phyloP scores from a whole-genome alignment of 1,140 invertebrate species.

The Drosophila grimshawi region DNA sequence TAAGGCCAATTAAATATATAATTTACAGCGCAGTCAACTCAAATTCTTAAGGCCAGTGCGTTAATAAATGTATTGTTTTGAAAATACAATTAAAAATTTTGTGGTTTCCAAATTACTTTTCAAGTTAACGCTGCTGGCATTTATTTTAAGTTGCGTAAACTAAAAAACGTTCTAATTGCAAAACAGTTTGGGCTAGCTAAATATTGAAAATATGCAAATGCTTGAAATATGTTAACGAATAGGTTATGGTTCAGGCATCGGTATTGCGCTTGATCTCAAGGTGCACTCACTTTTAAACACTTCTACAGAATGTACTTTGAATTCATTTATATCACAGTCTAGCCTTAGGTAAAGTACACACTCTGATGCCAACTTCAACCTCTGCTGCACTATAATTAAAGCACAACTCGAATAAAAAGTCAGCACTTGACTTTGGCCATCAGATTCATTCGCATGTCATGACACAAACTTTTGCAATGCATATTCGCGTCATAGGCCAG shows the following conservation, averaged over 20 bases:
- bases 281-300: too few species aligned
- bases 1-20: neutral
- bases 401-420: neutral
- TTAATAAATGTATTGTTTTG: neutral
- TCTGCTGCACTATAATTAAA: constrained; percentile 26
- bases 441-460: constrained; percentile 34
- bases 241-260: too few species aligned
- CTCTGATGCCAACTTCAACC: neutral
- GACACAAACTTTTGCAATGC: constrained; percentile 63
- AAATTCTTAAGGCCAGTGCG: constrained; percentile 11
- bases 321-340: neutral
- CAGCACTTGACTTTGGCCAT: constrained; percentile 42
- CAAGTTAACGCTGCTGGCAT: too few species aligned
- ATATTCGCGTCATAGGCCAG: constrained; percentile 60
- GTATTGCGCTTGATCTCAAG: too few species aligned
- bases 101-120: too few species aligned
- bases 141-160: too few species aligned
- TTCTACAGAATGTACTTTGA: too few species aligned
- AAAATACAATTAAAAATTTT: too few species aligned
- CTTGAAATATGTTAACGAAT: too few species aligned
- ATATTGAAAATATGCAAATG: too few species aligned
- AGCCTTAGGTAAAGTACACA: neutral
- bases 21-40: neutral
- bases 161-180: too few species aligned
- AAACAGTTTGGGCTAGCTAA: too few species aligned